phyloP scores from a whole-genome alignment of 2,888 invertebrate genomes.

The Drosophila affinis region DNA sequence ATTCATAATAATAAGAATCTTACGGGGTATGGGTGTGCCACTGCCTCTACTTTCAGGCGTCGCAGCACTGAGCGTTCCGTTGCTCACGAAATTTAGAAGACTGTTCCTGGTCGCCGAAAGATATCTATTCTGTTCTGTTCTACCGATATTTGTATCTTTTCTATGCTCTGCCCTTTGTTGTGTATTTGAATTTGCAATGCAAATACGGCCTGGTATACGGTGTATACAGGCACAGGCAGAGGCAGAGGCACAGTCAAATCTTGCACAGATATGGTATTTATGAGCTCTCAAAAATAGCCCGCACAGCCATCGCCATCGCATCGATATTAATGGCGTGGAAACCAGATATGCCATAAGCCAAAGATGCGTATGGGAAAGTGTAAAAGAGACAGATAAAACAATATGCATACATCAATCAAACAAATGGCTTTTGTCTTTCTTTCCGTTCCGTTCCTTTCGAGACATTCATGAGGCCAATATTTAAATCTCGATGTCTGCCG shows the following conservation, averaged over 20 bases:
- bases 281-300: slow-evolving; percentile 62
- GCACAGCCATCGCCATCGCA: slow-evolving; percentile 32
- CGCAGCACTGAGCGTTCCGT: not conserved
- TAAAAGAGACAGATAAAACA: slow-evolving; percentile 52
- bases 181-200: slow-evolving; percentile 63
- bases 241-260: slow-evolving; percentile 16
- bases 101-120: not conserved
- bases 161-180: slow-evolving; percentile 38
- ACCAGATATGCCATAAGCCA: slow-evolving; percentile 43
- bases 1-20: slow-evolving; percentile 57
- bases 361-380: slow-evolving; percentile 42
- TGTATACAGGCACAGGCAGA: slow-evolving; percentile 9
- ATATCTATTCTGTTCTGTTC: slow-evolving; percentile 6
- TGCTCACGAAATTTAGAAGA: slow-evolving; percentile 29
- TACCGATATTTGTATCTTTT: slow-evolving; percentile 5
- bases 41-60: not conserved
- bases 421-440: slow-evolving; percentile 38
- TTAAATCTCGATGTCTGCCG: slow-evolving; percentile 23
- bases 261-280: slow-evolving; percentile 56
- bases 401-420: slow-evolving; percentile 50
- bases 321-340: slow-evolving; percentile 48
- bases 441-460: slow-evolving; percentile 10
- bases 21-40: slow-evolving; percentile 10
- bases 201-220: slow-evolving; percentile 44
- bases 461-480: slow-evolving; percentile 18